Percentiles rank a stretch among this genome's conserved stretches.
phyloP scores from a whole-genome alignment of 1,140 invertebrate genomes.

The Cherax quadricarinatus region DNA sequence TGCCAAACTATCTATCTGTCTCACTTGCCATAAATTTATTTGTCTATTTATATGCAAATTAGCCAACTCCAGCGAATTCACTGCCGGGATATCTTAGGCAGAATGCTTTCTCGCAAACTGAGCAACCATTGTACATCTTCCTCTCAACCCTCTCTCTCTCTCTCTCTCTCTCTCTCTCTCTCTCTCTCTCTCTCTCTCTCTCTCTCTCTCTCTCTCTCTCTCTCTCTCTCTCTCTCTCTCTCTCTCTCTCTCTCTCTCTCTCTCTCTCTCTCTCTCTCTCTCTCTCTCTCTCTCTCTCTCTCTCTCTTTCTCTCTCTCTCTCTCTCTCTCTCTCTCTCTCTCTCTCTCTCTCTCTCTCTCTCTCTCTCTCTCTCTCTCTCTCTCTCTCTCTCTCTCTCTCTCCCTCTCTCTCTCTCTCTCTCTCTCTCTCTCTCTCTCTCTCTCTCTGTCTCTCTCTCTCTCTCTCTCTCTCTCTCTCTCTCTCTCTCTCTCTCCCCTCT shows the following conservation, averaged over 20 bases:
- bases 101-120: no score
- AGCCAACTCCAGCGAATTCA: no score
- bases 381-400: background rate
- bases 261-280: background rate
- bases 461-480: background rate
- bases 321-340: conserved; percentile 17
- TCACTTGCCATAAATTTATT: no score
- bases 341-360: background rate
- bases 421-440: background rate
- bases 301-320: background rate
- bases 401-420: background rate
- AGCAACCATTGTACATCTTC: no score
- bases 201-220: background rate
- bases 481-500: background rate
- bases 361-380: conserved; percentile 1
- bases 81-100: no score
- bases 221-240: background rate
- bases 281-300: background rate
- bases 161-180: background rate
- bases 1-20: no score
- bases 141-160: no score
- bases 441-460: conserved; percentile 1
- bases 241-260: background rate
- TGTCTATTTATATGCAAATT: no score
- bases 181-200: background rate